Percentiles rank a stretch among this genome's conserved stretches.
phyloP scores from a whole-genome alignment of 2,797 vertebrate species.

The Gymnoscopelus braueri region DNA sequence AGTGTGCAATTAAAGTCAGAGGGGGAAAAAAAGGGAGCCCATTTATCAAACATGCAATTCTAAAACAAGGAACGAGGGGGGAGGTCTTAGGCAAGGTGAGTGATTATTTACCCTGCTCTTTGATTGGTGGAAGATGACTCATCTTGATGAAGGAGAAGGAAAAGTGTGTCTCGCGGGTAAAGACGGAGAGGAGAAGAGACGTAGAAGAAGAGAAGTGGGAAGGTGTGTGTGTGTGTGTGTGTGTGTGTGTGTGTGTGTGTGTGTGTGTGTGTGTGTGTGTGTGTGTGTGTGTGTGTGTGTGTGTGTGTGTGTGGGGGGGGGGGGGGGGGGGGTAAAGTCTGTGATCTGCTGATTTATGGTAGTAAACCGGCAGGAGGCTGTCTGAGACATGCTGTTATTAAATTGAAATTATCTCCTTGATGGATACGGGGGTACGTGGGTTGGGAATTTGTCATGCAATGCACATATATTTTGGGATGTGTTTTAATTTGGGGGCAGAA shows the following conservation, averaged over 20 bases:
- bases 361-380: slow-evolving; percentile 84
- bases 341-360: slow-evolving; percentile 95
- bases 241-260: no score
- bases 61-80: slow-evolving; percentile 45
- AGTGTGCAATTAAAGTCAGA: slow-evolving; percentile 77
- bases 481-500: slow-evolving; percentile 48
- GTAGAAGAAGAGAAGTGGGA: slow-evolving; percentile 83
- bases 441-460: slow-evolving; percentile 71
- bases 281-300: slow-evolving; percentile 57
- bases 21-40: slow-evolving; percentile 68
- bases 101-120: slow-evolving; percentile 85
- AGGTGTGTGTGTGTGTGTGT: slow-evolving; percentile 66
- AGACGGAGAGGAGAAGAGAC: slow-evolving; percentile 79
- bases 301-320: no score
- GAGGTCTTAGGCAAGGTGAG: slow-evolving; percentile 82
- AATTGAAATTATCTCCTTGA: slow-evolving; percentile 92
- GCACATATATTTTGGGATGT: slow-evolving; percentile 53
- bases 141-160: slow-evolving; percentile 90
- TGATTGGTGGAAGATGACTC: slow-evolving; percentile 92
- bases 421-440: slow-evolving; percentile 72
- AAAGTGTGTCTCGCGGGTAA: slow-evolving; percentile 89
- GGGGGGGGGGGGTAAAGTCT: slow-evolving; percentile 64
- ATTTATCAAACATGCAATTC: slow-evolving; percentile 90
- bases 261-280: slow-evolving; percentile 57
- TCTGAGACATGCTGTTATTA: slow-evolving; percentile 93